Evolutionary conservation across 2,888 invertebrate genomes (phyloP).

Genomic region (Noctua pronuba): DNA sequence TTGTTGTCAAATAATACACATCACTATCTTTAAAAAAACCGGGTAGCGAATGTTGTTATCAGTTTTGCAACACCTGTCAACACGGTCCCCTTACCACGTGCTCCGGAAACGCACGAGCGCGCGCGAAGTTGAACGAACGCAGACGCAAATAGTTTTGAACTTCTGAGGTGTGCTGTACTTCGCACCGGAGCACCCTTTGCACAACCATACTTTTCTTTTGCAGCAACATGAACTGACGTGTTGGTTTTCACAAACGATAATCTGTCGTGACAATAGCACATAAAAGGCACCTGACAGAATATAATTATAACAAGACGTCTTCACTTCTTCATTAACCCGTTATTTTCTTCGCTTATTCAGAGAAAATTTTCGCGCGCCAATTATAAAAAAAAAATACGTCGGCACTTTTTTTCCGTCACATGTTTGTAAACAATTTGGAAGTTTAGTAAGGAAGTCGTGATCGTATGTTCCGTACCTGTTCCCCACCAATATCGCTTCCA

Average conservation of each 20-base stretch:
- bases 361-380: slow-evolving; percentile 21
- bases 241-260: slow-evolving; percentile 48
- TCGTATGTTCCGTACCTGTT: slow-evolving; percentile 87
- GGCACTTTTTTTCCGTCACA: slow-evolving; percentile 62
- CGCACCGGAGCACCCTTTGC: slow-evolving; percentile 67
- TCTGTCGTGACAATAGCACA: slow-evolving; percentile 49
- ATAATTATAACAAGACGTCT: slow-evolving; percentile 36
- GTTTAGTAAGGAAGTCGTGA: slow-evolving; percentile 83
- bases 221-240: slow-evolving; percentile 35
- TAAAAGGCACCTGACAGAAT: slow-evolving; percentile 34
- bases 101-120: slow-evolving; percentile 80
- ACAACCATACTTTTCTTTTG: slow-evolving; percentile 56
- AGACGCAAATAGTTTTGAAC: slow-evolving; percentile 87
- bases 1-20: slow-evolving; percentile 43
- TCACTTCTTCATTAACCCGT: slow-evolving; percentile 43
- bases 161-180: slow-evolving; percentile 76
- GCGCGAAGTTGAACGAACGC: slow-evolving; percentile 76
- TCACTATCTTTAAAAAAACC: slow-evolving; percentile 35
- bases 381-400: slow-evolving; percentile 7
- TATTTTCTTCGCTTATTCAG: slow-evolving; percentile 25
- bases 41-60: slow-evolving; percentile 60
- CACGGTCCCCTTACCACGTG: slow-evolving; percentile 79
- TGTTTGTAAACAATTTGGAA: slow-evolving; percentile 71
- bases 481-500: slow-evolving; percentile 90
- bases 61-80: slow-evolving; percentile 78